phyloP scores from a whole-genome alignment of 1,140 invertebrate genomes.

The Leptinotarsa texana region DNA sequence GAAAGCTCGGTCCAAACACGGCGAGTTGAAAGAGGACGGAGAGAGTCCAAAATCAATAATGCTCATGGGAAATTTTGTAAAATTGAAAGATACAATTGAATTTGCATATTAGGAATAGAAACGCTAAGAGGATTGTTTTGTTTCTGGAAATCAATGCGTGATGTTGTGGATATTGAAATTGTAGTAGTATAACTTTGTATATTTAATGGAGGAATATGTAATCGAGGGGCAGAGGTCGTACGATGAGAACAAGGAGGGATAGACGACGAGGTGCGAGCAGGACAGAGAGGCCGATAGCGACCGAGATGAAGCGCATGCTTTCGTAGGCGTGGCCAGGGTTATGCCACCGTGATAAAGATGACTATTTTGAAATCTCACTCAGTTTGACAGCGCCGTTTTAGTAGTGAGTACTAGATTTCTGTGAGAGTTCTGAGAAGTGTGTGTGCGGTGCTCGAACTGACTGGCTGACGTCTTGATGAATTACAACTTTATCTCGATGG shows the following conservation, averaged over 20 bases:
- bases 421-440: constrained; percentile 23
- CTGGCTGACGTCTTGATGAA: constrained; percentile 23
- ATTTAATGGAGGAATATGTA: neutral
- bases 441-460: constrained; percentile 16
- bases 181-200: neutral
- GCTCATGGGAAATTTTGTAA: too few relatives aligned
- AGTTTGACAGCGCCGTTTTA: constrained; percentile 57
- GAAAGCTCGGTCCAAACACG: constrained; percentile 26
- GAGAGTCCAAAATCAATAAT: constrained; percentile 31
- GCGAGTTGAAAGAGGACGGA: constrained; percentile 30
- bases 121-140: too few relatives aligned
- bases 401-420: constrained; percentile 52
- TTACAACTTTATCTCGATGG: constrained; percentile 43
- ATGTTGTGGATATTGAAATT: too few relatives aligned
- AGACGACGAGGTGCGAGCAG: neutral
- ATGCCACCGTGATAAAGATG: constrained; percentile 56
- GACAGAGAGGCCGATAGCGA: constrained; percentile 13
- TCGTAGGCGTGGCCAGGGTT: constrained; percentile 44
- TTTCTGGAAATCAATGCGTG: too few relatives aligned
- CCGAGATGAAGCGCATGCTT: constrained; percentile 36
- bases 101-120: too few relatives aligned
- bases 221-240: neutral
- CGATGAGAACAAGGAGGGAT: neutral
- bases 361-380: constrained; percentile 59
- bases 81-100: too few relatives aligned